phyloP scores from a whole-genome alignment of 2,888 invertebrate species.

The Agriopis marginaria region DNA sequence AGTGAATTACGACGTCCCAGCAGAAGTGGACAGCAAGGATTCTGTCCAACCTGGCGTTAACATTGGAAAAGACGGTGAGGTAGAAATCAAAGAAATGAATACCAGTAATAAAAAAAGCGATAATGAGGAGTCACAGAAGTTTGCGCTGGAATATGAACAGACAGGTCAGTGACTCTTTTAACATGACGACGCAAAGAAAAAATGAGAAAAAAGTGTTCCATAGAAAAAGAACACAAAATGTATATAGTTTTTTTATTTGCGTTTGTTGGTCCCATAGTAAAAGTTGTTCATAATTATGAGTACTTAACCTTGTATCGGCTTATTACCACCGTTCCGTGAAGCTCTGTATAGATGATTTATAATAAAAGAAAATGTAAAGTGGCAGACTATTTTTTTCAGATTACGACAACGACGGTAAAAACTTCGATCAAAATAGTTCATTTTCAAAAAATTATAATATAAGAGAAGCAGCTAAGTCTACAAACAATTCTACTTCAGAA shows the following conservation, averaged over 20 bases:
- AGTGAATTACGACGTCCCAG: background rate
- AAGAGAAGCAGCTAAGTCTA: background rate
- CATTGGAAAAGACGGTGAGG: background rate
- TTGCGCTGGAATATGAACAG: background rate
- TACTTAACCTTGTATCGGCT: no score
- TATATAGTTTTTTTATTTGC: no score
- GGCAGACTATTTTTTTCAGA: background rate
- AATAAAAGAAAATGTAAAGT: no score
- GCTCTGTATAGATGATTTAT: no score
- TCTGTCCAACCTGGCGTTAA: background rate
- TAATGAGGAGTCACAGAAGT: background rate
- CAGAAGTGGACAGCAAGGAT: background rate
- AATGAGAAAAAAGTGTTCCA: no score
- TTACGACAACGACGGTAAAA: conserved; percentile 1
- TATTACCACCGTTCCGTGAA: no score
- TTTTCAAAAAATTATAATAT: background rate
- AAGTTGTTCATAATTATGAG: no score
- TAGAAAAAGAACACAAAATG: no score
- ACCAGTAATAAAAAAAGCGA: background rate
- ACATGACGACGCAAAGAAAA: no score
- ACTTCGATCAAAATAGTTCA: no score
- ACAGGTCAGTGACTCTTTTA: background rate
- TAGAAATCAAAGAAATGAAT: background rate
- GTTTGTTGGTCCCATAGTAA: no score
- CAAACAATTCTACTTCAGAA: background rate